Percentiles rank a stretch among this genome's conserved stretches.
Conservation (phyloP, 2,888 invertebrate species). For the Stomorhina lunata region DNA sequence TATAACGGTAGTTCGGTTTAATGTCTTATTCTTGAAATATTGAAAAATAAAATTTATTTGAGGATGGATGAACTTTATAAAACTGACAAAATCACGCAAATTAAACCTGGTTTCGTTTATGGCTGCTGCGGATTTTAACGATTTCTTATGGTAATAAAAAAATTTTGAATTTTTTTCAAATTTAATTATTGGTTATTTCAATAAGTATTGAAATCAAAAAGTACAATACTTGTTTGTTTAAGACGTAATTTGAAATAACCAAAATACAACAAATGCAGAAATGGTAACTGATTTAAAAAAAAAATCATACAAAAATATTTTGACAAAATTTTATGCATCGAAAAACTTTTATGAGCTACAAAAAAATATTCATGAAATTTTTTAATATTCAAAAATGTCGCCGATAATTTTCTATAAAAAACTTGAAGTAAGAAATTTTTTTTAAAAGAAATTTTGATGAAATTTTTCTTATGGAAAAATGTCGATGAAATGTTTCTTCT, state of each 20-base stretch:
- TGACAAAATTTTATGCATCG: too few species aligned
- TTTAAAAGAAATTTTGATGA: too few species aligned
- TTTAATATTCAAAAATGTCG: too few species aligned
- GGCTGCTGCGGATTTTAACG: not conserved
- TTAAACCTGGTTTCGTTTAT: slow-evolving; percentile 32
- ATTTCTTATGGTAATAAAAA: slow-evolving; percentile 6
- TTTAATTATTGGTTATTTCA: slow-evolving; percentile 3
- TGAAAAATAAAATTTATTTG: slow-evolving; percentile 10
- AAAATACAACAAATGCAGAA: not conserved
- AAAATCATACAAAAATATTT: too few species aligned
- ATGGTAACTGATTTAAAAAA: not conserved
- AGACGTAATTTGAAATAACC: not conserved
- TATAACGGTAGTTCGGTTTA: slow-evolving; percentile 28
- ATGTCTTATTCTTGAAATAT: slow-evolving; percentile 19
- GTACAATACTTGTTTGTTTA: not conserved
- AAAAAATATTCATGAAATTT: not conserved
- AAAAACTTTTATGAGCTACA: too few species aligned
- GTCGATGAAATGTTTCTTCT: too few species aligned
- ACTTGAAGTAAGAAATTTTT: too few species aligned
- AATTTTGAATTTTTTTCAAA: not conserved
- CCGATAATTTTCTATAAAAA: too few species aligned
- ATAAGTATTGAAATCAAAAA: too few species aligned
- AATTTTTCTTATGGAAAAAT: too few species aligned
- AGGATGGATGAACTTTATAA: slow-evolving; percentile 46
- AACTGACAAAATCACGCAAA: slow-evolving; percentile 33